A percentile compares a stretch with the other conserved stretches of the same genome.
phyloP scores from a whole-genome alignment of 2,797 vertebrate species.

The Scomberomorus guttatus region DNA sequence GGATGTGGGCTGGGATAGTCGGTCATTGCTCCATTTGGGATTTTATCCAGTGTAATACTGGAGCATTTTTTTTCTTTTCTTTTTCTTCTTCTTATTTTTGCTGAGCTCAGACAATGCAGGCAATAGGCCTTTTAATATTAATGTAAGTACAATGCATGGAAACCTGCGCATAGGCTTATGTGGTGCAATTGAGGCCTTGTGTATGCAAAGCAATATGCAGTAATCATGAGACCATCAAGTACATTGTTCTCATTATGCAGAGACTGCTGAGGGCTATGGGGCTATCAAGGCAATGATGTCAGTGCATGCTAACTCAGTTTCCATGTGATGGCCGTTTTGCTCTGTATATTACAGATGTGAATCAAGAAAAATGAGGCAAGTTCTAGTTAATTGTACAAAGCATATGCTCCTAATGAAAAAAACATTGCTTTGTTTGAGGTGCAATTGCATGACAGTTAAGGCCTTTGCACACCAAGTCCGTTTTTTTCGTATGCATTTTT shows the following conservation, averaged over 20 bases:
- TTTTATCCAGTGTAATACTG: constrained; percentile 60
- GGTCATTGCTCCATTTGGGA: constrained; percentile 74
- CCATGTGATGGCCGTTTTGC: constrained; percentile 29
- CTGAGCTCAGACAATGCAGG: constrained; percentile 67
- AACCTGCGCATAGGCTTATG: constrained; percentile 39
- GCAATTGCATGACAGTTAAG: constrained; percentile 9
- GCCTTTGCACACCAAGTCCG: too few species aligned
- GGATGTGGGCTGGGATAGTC: constrained; percentile 70
- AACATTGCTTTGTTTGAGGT: constrained; percentile 6
- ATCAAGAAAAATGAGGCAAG: constrained; percentile 49
- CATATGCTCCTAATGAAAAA: constrained; percentile 40
- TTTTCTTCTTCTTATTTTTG: constrained; percentile 52
- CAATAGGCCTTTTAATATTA: constrained; percentile 66
- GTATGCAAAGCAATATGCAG: constrained; percentile 64
- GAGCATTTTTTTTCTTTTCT: not conserved
- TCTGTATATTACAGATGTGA: constrained; percentile 55
- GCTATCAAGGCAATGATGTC: constrained; percentile 62
- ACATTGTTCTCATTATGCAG: constrained; percentile 58
- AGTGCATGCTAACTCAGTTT: constrained; percentile 52
- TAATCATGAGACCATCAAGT: constrained; percentile 68
- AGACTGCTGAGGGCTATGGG: constrained; percentile 54
- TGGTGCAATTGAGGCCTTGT: constrained; percentile 34
- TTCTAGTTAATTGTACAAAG: constrained; percentile 38
- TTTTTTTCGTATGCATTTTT: too few species aligned
- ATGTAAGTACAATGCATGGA: constrained; percentile 55